Base-by-base conservation (phyloP, 2,113 vertebrate species). In the Agelaius phoeniceus region DNA sequence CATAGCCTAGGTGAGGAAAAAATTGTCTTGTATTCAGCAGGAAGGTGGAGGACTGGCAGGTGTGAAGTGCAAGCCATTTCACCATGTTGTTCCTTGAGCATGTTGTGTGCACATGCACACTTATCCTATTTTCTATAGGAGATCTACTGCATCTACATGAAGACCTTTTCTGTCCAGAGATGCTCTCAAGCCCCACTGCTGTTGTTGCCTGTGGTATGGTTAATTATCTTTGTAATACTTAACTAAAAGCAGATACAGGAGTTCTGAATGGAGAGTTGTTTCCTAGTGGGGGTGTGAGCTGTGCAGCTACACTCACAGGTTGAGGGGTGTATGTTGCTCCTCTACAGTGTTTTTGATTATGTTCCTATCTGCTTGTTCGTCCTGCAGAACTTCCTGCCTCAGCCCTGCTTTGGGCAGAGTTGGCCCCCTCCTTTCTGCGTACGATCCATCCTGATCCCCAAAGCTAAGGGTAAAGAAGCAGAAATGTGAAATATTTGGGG, bases 181-280 rank as follows among this genome's bases (percentile, higher is more conserved):
- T 81, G 59, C n/a, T 93, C 59, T 88, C 21, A 7, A 75, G 88
- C 44, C 48, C 23, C 17, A 1, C 15, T 81, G 65, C 61, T 66
- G 19, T 48, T 75, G 76, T 78, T 90, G 82, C 68, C 67, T 71
- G 62, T 81, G 88, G 41, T 79, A 14, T 21, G 31, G 74, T 76
- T 89, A 77, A 79, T 93, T 82, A 59, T 57, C 33, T 90, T 92
- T 91, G 65, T 90, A 83, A 93, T 39, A 21, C 18, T 72, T 65
- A 46, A 82, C 88, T 90, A 48, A 76, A 95, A 94, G 54, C 94
- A 97, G 91, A 94, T 92, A 69, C 77, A 73, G 83, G 23, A 20
- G 15, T 43, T 87, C 75, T 81, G 51, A 94, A 77, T 1, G 33
- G 41, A 79, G 51, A 71, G 27, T 22, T 92, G 69, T 81, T 84